These are phyloP conservation scores for Taenaris catops DNA, from an alignment of 2,888 invertebrate genomes.

Conservation along the genomic window DNA sequence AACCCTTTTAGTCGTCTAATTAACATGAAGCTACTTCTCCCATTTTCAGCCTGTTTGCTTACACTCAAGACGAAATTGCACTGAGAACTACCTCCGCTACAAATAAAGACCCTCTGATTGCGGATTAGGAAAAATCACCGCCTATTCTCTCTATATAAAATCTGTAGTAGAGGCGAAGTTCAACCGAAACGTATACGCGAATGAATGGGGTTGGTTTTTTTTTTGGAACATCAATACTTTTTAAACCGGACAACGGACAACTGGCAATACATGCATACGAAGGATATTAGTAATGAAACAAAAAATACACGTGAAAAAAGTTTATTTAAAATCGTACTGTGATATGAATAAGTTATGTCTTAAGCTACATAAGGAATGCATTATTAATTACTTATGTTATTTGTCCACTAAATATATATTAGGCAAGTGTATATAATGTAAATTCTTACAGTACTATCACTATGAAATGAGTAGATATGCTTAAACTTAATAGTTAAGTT, in stretches of 20 bases:
- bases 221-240: too few relatives aligned
- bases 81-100: slow-evolving; percentile 34
- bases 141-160: slow-evolving; percentile 17
- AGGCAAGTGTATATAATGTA: background rate
- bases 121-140: slow-evolving; percentile 38
- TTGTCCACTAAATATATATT: slow-evolving; percentile 8
- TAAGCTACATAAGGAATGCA: slow-evolving; percentile 50
- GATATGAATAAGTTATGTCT: slow-evolving; percentile 59
- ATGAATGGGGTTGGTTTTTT: too few relatives aligned
- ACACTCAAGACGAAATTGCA: slow-evolving; percentile 45
- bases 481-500: background rate
- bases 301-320: slow-evolving; percentile 18
- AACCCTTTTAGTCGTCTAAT: slow-evolving; percentile 39
- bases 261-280: too few relatives aligned
- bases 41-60: slow-evolving; percentile 53
- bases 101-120: slow-evolving; percentile 33
- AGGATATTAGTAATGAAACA: slow-evolving; percentile 17
- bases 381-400: slow-evolving; percentile 26
- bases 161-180: background rate
- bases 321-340: slow-evolving; percentile 26
- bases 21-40: slow-evolving; percentile 48
- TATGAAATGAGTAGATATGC: slow-evolving; percentile 3
- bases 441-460: slow-evolving; percentile 1
- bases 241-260: too few relatives aligned
- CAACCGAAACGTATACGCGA: too few relatives aligned